phyloP scores from a whole-genome alignment of 1,140 invertebrate genomes.

The Drosophila tani region DNA sequence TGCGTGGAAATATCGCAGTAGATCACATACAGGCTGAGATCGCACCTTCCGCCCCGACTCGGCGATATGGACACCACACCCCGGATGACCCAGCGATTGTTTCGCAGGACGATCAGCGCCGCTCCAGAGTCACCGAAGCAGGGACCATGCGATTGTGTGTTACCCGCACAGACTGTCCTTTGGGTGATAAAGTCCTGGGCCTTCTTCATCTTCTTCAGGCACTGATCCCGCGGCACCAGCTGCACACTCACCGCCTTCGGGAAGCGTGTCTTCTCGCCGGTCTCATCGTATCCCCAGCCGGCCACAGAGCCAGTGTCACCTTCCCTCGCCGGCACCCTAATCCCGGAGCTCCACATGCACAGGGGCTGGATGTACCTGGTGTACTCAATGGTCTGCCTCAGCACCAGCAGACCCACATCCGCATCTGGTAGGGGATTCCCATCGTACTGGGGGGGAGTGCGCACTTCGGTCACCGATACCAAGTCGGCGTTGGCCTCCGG shows the following conservation, averaged over 20 bases:
- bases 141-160: conserved; percentile 6
- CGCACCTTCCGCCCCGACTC: not conserved
- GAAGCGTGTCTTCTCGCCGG: conserved; percentile 4
- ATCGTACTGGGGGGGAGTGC: conserved; percentile 1
- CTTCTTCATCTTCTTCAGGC: conserved; percentile 13
- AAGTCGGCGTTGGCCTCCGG: not conserved
- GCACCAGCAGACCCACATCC: conserved; percentile 25
- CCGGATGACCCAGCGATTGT: conserved; percentile 16
- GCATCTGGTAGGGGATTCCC: conserved; percentile 11
- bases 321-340: not conserved
- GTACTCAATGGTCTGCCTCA: not conserved
- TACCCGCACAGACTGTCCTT: conserved; percentile 18
- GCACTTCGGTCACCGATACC: conserved; percentile 1
- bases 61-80: conserved; percentile 19
- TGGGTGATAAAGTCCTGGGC: conserved; percentile 23
- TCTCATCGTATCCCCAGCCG: conserved; percentile 12
- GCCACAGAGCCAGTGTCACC: conserved; percentile 11
- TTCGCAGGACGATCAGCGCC: conserved; percentile 21
- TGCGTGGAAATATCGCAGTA: conserved; percentile 21
- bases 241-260: conserved; percentile 18
- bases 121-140: conserved; percentile 23
- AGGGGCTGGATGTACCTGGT: conserved; percentile 21
- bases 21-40: conserved; percentile 22
- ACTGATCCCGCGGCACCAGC: conserved; percentile 10
- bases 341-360: conserved; percentile 12